These are phyloP conservation scores for Oncorhynchus mykiss DNA, from an alignment of 2,113 vertebrate genomes.

Conservation along the genomic window DNA sequence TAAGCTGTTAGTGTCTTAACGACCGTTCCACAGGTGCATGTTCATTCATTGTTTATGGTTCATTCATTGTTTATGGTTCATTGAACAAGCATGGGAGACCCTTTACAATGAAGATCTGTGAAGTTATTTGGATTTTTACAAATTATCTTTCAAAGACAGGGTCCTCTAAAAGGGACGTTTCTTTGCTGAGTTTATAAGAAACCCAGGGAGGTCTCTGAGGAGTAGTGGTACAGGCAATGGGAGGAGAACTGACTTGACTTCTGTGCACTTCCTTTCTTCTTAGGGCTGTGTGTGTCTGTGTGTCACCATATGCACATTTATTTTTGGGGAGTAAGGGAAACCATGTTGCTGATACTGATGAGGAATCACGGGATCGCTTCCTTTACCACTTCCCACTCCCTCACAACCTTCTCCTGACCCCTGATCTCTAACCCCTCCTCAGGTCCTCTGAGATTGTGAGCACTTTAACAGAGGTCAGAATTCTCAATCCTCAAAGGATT, in stretches of 20 bases:
- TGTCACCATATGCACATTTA: constrained; percentile 26
- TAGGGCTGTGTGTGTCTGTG: constrained; percentile 15
- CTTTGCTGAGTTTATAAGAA: constrained; percentile 70
- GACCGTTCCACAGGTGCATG: no score
- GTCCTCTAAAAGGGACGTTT: no score
- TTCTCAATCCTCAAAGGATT: constrained; percentile 15
- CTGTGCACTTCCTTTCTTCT: constrained; percentile 22
- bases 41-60: no score
- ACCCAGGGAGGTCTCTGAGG: constrained; percentile 64
- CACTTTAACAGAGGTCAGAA: constrained; percentile 51
- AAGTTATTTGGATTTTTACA: no score
- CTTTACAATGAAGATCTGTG: no score
- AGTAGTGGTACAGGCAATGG: constrained; percentile 49
- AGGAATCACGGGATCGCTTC: constrained; percentile 37
- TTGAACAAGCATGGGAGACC: no score
- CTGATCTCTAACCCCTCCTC: constrained; percentile 24
- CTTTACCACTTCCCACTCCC: background rate
- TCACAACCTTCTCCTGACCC: background rate
- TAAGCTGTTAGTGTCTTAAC: no score
- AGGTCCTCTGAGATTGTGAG: constrained; percentile 48
- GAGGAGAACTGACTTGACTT: background rate
- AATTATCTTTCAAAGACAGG: no score
- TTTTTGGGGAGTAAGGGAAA: constrained; percentile 5
- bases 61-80: no score
- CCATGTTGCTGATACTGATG: constrained; percentile 47